Evolutionary conservation across 2,797 vertebrate species (phyloP).

Genomic region (Melanotaenia pygmaea): DNA sequence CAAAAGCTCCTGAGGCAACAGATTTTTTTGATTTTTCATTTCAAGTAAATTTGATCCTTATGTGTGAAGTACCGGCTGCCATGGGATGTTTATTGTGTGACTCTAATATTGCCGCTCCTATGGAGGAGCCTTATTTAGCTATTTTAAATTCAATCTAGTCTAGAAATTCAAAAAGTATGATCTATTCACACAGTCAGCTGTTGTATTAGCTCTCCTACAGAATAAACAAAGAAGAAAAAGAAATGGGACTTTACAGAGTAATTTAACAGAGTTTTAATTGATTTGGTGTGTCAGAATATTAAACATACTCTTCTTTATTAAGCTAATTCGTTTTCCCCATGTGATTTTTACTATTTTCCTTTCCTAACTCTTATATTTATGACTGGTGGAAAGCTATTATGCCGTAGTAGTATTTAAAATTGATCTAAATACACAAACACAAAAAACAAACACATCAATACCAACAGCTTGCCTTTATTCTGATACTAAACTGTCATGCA

Average conservation of each 20-base stretch:
- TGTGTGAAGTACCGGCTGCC: slow-evolving; percentile 10
- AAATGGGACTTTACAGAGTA: background rate
- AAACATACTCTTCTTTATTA: background rate
- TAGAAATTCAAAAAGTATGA: background rate
- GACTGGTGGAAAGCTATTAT: slow-evolving; percentile 9
- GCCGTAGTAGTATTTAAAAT: background rate
- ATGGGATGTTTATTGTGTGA: slow-evolving; percentile 19
- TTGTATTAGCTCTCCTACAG: background rate
- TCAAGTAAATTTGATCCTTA: slow-evolving; percentile 13
- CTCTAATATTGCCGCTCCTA: slow-evolving; percentile 43
- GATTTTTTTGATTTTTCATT: slow-evolving; percentile 45
- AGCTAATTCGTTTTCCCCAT: background rate
- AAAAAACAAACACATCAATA: background rate
- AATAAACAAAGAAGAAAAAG: background rate
- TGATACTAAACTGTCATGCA: slow-evolving; percentile 14
- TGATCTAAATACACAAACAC: no score
- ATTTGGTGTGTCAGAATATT: background rate
- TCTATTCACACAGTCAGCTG: slow-evolving; percentile 1
- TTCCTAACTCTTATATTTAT: background rate
- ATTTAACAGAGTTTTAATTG: background rate
- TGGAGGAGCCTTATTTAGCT: slow-evolving; percentile 47
- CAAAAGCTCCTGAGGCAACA: slow-evolving; percentile 23
- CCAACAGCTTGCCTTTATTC: slow-evolving; percentile 30
- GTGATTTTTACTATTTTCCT: background rate
- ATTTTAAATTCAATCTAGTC: slow-evolving; percentile 50